phyloP scores from a whole-genome alignment of 2,797 vertebrate species.

The Alcedo atthis region DNA sequence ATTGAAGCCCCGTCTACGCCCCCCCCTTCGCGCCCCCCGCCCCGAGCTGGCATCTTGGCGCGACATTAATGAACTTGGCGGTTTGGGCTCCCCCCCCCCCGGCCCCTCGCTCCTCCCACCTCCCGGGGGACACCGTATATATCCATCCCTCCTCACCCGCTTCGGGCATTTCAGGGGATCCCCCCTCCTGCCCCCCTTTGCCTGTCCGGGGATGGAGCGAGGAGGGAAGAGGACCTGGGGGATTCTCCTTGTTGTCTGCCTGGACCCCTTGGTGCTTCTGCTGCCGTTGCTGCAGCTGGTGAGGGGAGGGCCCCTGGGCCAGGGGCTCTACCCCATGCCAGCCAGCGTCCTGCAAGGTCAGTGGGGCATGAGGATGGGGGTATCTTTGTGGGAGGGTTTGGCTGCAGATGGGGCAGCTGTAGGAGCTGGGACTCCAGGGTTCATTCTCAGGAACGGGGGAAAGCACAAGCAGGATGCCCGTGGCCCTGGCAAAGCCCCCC shows the following conservation, averaged over 20 bases:
- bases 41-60: conserved; percentile 73
- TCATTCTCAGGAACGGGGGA: background rate
- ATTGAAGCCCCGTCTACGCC: conserved; percentile 43
- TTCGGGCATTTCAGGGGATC: conserved; percentile 47
- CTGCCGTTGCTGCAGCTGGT: conserved; percentile 52
- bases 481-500: background rate
- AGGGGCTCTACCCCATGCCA: conserved; percentile 88
- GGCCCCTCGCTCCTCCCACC: conserved; percentile 65
- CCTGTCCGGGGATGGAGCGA: conserved; percentile 49
- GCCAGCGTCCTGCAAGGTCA: conserved; percentile 86
- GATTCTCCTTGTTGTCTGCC: background rate
- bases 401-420: background rate
- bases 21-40: conserved; percentile 46
- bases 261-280: background rate
- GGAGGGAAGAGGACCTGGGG: background rate
- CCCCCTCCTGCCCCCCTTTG: conserved; percentile 41
- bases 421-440: background rate
- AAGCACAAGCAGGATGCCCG: background rate
- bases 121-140: conserved; percentile 84
- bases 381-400: background rate
- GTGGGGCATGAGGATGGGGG: background rate
- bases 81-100: conserved; percentile 84
- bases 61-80: conserved; percentile 91
- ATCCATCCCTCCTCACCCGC: conserved; percentile 73
- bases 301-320: conserved; percentile 77